Evolutionary conservation across 2,888 invertebrate species (phyloP).

Genomic region (Anaspis maculata): DNA sequence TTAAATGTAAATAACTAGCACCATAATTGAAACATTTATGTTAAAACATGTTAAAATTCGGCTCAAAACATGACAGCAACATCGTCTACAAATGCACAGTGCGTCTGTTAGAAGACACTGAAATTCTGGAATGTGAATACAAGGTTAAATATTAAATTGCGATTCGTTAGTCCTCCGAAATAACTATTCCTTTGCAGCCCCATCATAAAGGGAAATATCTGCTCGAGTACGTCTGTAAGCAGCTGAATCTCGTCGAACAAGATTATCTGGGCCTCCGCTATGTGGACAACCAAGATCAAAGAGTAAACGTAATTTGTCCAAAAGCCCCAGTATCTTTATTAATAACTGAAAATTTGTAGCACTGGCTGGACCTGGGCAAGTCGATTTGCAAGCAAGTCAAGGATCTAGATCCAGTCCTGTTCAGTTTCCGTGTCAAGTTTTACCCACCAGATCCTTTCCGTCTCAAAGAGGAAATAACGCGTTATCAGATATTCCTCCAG

Average conservation of each 20-base stretch:
- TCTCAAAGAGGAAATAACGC: conserved; percentile 87
- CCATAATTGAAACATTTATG: conserved; percentile 15
- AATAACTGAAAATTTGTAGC: conserved; percentile 46
- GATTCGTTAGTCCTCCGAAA: conserved; percentile 4
- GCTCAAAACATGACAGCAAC: conserved; percentile 62
- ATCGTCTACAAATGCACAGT: conserved; percentile 82
- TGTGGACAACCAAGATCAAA: conserved; percentile 80
- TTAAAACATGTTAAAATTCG: conserved; percentile 40
- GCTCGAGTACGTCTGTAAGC: conserved; percentile 83
- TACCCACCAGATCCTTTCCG: conserved; percentile 93
- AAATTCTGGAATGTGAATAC: conserved; percentile 88
- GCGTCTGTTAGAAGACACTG: conserved; percentile 80
- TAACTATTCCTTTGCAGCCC: conserved; percentile 47
- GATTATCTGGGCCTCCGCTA: conserved; percentile 92
- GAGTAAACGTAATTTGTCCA: conserved; percentile 48
- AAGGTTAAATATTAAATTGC: conserved; percentile 48
- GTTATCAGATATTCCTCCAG: conserved; percentile 92
- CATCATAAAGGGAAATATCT: conserved; percentile 85
- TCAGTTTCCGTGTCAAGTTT: conserved; percentile 96
- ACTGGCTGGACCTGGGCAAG: conserved; percentile 89
- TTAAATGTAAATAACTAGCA: too few species aligned
- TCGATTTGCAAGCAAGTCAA: conserved; percentile 86
- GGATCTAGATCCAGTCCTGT: conserved; percentile 85
- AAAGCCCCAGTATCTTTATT: conserved; percentile 8
- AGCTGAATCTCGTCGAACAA: conserved; percentile 83